These are phyloP conservation scores for Himalopsyche phryganea DNA, from an alignment of 1,140 invertebrate genomes.

Conservation along the genomic window DNA sequence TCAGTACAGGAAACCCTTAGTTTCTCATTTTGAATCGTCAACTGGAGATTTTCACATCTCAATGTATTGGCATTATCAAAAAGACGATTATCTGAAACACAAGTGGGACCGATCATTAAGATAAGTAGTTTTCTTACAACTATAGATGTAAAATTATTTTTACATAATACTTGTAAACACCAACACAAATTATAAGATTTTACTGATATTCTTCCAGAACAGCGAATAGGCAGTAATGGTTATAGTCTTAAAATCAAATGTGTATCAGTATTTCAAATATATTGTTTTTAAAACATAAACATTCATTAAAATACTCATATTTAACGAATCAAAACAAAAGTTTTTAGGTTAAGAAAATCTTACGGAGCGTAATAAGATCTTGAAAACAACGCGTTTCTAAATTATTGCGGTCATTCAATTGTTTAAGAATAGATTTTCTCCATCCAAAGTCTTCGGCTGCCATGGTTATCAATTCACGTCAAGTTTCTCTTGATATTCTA, in stretches of 20 bases:
- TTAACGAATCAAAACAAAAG: slow-evolving; percentile 22
- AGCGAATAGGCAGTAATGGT: no score
- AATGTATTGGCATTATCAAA: slow-evolving; percentile 79
- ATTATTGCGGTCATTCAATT: slow-evolving; percentile 47
- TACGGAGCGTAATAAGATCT: slow-evolving; percentile 51
- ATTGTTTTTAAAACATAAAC: no score
- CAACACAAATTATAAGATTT: no score
- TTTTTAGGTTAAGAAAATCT: slow-evolving; percentile 36
- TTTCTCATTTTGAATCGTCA: slow-evolving; percentile 81
- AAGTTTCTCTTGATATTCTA: background rate
- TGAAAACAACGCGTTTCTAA: slow-evolving; percentile 48
- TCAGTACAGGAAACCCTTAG: slow-evolving; percentile 57
- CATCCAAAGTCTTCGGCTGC: slow-evolving; percentile 44
- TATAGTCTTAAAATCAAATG: no score
- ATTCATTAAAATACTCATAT: no score
- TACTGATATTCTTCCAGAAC: no score
- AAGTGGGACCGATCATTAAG: slow-evolving; percentile 12
- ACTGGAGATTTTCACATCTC: slow-evolving; percentile 76
- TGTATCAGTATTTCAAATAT: no score
- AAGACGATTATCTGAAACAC: slow-evolving; percentile 75
- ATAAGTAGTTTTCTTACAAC: no score
- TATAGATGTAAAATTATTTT: slow-evolving; percentile 5
- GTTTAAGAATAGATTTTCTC: slow-evolving; percentile 47
- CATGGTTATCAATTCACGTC: slow-evolving; percentile 15
- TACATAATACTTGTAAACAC: no score